Evolutionary conservation across 2,797 vertebrate species (phyloP).

Genomic region (Pseudochaenichthys georgianus): DNA sequence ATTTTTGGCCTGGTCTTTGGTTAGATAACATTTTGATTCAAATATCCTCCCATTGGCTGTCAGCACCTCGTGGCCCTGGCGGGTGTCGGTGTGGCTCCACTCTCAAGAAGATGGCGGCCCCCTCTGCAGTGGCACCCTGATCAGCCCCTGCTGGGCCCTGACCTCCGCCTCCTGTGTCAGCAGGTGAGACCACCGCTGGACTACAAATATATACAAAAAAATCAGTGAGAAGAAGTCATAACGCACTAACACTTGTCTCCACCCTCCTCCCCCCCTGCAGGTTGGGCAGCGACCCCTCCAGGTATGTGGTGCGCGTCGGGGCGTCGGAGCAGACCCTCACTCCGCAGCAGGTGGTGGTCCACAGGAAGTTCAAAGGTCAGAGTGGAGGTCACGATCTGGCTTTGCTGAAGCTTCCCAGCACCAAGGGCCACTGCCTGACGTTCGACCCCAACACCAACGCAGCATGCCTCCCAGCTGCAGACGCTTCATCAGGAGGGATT

Average conservation of each 20-base stretch:
- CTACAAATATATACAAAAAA: neutral
- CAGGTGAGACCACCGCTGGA: constrained; percentile 78
- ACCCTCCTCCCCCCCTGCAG: constrained; percentile 64
- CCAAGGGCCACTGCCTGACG: constrained; percentile 89
- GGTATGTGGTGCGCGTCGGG: constrained; percentile 87
- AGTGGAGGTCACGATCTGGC: constrained; percentile 93
- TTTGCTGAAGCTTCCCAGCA: constrained; percentile 86
- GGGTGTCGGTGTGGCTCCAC: constrained; percentile 89
- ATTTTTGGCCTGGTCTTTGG: no score
- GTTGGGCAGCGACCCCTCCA: constrained; percentile 86
- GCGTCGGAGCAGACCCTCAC: constrained; percentile 87
- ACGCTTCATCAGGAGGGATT: constrained; percentile 76
- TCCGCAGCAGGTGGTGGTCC: constrained; percentile 87
- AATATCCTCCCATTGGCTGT: neutral
- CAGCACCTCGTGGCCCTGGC: constrained; percentile 93
- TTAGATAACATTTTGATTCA: neutral
- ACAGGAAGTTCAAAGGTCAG: constrained; percentile 90
- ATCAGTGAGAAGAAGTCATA: neutral
- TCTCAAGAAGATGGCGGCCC: constrained; percentile 85
- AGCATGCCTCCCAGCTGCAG: constrained; percentile 86
- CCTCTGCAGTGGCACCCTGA: constrained; percentile 91
- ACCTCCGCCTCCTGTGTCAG: constrained; percentile 93
- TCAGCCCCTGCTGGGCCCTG: constrained; percentile 92
- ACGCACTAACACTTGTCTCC: neutral
- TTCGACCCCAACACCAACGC: constrained; percentile 88